These are phyloP conservation scores for Tiaroga cobitis DNA, from an alignment of 2,797 vertebrate species.

Conservation along the genomic window DNA sequence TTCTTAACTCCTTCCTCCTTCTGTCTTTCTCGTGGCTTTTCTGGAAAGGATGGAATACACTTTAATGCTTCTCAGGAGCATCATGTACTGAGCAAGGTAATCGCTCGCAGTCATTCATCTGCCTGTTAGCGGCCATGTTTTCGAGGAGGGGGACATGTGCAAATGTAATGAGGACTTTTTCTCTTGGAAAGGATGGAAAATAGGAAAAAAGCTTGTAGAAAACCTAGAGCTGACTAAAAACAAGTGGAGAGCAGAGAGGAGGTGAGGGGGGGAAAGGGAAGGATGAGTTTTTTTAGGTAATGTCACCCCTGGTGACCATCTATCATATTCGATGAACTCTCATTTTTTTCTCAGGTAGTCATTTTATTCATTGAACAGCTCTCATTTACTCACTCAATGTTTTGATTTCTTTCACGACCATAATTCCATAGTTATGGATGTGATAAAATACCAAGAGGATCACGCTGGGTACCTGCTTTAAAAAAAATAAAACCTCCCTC, in stretches of 20 bases:
- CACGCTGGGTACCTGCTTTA: conserved; percentile 50
- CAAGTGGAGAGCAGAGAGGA: conserved; percentile 51
- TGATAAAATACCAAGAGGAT: conserved; percentile 54
- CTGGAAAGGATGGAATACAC: conserved; percentile 69
- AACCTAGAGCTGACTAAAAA: conserved; percentile 47
- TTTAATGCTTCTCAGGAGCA: conserved; percentile 82
- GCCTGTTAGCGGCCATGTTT: conserved; percentile 72
- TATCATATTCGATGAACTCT: conserved; percentile 65
- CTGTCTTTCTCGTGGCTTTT: conserved; percentile 59
- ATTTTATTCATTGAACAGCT: conserved; percentile 60
- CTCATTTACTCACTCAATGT: conserved; percentile 42
- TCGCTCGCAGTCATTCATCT: conserved; percentile 68
- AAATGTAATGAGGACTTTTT: conserved; percentile 69
- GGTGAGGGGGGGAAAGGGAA: conserved; percentile 14
- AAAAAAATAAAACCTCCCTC: conserved; percentile 20
- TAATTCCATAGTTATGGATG: conserved; percentile 52
- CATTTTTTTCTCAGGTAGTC: conserved; percentile 59
- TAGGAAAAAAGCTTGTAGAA: conserved; percentile 56
- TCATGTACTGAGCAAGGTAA: conserved; percentile 70
- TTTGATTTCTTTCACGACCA: conserved; percentile 40
- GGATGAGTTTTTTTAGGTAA: conserved; percentile 58
- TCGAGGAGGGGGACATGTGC: conserved; percentile 71
- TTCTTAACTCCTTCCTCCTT: conserved; percentile 63
- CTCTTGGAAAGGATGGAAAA: conserved; percentile 52
- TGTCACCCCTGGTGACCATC: conserved; percentile 65